Conservation (phyloP, 2,113 vertebrate genomes). For the Acinonyx jubatus region DNA sequence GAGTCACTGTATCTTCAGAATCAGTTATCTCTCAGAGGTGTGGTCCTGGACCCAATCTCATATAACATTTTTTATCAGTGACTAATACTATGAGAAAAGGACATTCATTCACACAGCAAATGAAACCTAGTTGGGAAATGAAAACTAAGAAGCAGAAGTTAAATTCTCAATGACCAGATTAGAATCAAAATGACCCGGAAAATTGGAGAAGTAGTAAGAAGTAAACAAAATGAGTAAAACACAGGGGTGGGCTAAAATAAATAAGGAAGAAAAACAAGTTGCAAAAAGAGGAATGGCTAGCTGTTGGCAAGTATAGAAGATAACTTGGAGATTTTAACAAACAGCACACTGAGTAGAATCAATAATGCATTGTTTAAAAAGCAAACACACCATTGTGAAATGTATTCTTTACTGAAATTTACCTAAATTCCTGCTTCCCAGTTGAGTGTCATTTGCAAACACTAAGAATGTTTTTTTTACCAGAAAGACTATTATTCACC, state of each 20-base stretch:
- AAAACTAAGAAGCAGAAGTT: constrained; percentile 77
- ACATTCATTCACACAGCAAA: constrained; percentile 64
- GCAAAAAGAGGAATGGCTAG: constrained; percentile 7
- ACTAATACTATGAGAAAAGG: constrained; percentile 61
- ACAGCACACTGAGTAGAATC: not conserved
- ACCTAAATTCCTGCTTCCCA: constrained; percentile 13
- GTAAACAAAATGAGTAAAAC: constrained; percentile 62
- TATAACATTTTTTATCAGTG: constrained; percentile 72
- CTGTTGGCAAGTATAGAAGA: not conserved
- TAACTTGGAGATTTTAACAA: constrained; percentile 18
- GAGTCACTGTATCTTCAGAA: not conserved
- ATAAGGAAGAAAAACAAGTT: constrained; percentile 34
- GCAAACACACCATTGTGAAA: constrained; percentile 3
- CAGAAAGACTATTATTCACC: not conserved
- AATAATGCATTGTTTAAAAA: constrained; percentile 40
- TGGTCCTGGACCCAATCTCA: constrained; percentile 29
- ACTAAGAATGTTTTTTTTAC: constrained; percentile 32
- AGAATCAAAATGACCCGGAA: constrained; percentile 65
- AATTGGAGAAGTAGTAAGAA: constrained; percentile 70
- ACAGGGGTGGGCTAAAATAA: constrained; percentile 18
- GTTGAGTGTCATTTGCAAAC: constrained; percentile 3
- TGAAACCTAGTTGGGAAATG: constrained; percentile 64
- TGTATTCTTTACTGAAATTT: not conserved
- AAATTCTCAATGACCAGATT: constrained; percentile 68
- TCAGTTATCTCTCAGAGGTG: constrained; percentile 31